A percentile compares a stretch with the other conserved stretches of the same genome.
Evolutionary conservation across 2,797 vertebrate species (phyloP).

Genomic region (Thripadectes ignobilis): DNA sequence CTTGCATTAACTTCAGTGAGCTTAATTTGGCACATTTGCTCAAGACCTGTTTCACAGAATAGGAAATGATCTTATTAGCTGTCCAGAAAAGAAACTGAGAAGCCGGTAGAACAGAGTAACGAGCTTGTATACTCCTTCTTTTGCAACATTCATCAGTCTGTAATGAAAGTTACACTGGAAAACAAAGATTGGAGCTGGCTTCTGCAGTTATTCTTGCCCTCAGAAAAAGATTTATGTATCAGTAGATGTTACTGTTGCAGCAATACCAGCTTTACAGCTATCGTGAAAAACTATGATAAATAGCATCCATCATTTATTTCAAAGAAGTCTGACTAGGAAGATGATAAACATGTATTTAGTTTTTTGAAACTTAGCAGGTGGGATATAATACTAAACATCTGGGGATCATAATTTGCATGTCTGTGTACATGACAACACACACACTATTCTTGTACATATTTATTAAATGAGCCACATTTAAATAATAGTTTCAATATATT

Average conservation of each 20-base stretch:
- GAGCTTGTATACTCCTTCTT: not conserved
- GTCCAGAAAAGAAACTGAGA: not conserved
- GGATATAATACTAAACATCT: not conserved
- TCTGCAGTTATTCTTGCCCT: not conserved
- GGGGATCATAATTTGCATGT: not conserved
- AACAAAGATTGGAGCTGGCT: not conserved
- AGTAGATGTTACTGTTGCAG: not conserved
- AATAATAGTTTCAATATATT: not conserved
- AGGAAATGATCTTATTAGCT: not conserved
- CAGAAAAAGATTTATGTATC: not conserved
- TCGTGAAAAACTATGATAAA: not conserved
- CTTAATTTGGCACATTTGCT: not conserved
- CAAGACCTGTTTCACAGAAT: not conserved
- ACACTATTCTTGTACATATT: not conserved
- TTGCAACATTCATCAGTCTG: not conserved
- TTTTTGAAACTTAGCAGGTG: not conserved
- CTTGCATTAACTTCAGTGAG: not conserved
- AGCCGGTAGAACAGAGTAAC: not conserved
- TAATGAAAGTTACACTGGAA: conserved; percentile 11
- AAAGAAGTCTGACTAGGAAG: not conserved
- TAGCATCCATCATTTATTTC: not conserved
- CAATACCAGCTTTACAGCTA: not conserved
- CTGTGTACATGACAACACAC: not conserved
- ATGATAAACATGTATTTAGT: conserved; percentile 1
- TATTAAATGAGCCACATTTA: not conserved